phyloP scores from a whole-genome alignment of 1,140 invertebrate genomes.

The Zaprionus tsacasi region DNA sequence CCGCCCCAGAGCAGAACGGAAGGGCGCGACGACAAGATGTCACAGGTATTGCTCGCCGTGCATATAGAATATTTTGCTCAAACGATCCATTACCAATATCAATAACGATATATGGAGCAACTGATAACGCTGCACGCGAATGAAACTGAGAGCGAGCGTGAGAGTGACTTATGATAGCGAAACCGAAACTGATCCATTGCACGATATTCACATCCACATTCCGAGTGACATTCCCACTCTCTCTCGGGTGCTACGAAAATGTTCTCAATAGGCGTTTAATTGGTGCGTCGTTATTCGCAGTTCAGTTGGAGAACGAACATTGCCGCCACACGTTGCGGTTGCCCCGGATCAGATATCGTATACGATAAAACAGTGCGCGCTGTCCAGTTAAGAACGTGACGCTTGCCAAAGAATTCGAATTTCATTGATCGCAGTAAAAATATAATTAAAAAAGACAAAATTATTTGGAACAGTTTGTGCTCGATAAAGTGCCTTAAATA shows the following conservation, averaged over 20 bases:
- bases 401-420: background rate
- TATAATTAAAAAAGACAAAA: background rate
- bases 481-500: background rate
- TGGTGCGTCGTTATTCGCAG: constrained; percentile 58
- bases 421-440: background rate
- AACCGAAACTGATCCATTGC: constrained; percentile 22
- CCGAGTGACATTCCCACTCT: constrained; percentile 1
- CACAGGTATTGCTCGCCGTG: constrained; percentile 61
- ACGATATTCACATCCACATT: constrained; percentile 19
- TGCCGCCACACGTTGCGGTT: constrained; percentile 42
- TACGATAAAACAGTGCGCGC: background rate
- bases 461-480: background rate
- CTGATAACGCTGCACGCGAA: constrained; percentile 49
- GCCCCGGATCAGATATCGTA: constrained; percentile 17
- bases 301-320: constrained; percentile 58
- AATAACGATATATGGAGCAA: background rate
- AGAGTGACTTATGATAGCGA: constrained; percentile 51
- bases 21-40: constrained; percentile 46
- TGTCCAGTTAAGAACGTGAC: background rate
- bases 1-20: background rate
- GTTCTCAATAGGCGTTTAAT: constrained; percentile 62
- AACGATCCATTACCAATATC: background rate
- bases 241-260: background rate
- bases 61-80: background rate
- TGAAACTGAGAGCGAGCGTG: constrained; percentile 68